phyloP scores from a whole-genome alignment of 2,888 invertebrate genomes.

The Nymphalis polychloros region DNA sequence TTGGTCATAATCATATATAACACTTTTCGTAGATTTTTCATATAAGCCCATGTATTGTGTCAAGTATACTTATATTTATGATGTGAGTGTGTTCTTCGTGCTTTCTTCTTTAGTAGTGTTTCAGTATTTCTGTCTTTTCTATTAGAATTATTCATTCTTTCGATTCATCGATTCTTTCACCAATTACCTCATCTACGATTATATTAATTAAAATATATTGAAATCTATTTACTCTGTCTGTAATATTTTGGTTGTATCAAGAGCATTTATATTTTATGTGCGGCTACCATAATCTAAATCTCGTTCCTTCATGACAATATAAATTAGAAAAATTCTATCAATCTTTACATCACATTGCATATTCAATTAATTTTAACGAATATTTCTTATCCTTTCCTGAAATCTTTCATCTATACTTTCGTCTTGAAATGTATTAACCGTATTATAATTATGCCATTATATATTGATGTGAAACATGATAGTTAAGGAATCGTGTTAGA shows the following conservation, averaged over 20 bases:
- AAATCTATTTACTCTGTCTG: conserved; percentile 25
- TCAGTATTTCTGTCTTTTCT: conserved; percentile 24
- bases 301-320: conserved; percentile 73
- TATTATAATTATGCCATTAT: conserved; percentile 66
- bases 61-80: conserved; percentile 62
- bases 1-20: conserved; percentile 76
- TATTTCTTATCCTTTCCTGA: conserved; percentile 41
- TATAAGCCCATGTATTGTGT: conserved; percentile 78
- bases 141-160: conserved; percentile 17
- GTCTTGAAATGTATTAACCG: conserved; percentile 67
- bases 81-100: conserved; percentile 73
- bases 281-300: conserved; percentile 56
- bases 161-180: conserved; percentile 24
- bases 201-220: conserved; percentile 14
- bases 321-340: conserved; percentile 37
- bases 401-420: conserved; percentile 54
- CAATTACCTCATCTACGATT: conserved; percentile 14
- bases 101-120: conserved; percentile 47
- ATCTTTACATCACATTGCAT: conserved; percentile 34
- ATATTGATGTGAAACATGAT: conserved; percentile 80
- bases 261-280: conserved; percentile 36
- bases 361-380: conserved; percentile 35
- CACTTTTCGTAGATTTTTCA: conserved; percentile 78
- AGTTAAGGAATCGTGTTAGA: conserved; percentile 82
- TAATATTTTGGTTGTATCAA: conserved; percentile 27